Base-by-base conservation (phyloP, 2,888 invertebrate species). In the Coelinius sp. region DNA sequence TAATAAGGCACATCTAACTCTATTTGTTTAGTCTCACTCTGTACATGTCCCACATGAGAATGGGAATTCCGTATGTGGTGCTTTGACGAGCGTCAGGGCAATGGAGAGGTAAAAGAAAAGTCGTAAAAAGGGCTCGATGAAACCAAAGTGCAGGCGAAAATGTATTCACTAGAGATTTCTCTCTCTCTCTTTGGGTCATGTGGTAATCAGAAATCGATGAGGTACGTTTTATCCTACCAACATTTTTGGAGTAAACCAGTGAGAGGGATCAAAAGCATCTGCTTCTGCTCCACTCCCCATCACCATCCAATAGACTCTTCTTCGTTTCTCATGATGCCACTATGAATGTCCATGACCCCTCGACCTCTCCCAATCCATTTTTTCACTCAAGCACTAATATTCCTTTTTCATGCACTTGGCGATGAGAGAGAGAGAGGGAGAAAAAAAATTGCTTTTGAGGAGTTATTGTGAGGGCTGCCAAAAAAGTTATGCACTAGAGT, bases 191-290 rank as follows among this genome's bases (percentile, higher is more conserved):
- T 10, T 25, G 53, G n/a, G 14, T 31, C 31, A 14, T 59, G 31
- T 59, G 75, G 73, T 76, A 78, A 80, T 79, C 79, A 80, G 78
- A 80, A 80, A 80, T 80, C 80, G 77, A 80, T 80, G 76, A 77
- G 76, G 76, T 73, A 69, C 73, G 66, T 59, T 59, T 35, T 59
- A 59, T 59, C 17, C 53, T 53, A 68, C 74, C 73, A 75, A 69
- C 53, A 56, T 56, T 68, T 68, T 53, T 41, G 17, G 56, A 56
- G 44, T 68, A 56, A 38, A 53, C 59, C 38, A 27, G 24, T 52
- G 27, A 25, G 44, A 25, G 27, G 41, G 68, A 59, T 59, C 59
- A 56, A 68, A 68, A 24, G 59, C 31, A 35, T 31, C 31, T 59
- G 14, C 59, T 35, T 59, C 35, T 35, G 35, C 59, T 59, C 17